Conservation (phyloP, 1,140 invertebrate species). For the Trypoxylus dichotomus region DNA sequence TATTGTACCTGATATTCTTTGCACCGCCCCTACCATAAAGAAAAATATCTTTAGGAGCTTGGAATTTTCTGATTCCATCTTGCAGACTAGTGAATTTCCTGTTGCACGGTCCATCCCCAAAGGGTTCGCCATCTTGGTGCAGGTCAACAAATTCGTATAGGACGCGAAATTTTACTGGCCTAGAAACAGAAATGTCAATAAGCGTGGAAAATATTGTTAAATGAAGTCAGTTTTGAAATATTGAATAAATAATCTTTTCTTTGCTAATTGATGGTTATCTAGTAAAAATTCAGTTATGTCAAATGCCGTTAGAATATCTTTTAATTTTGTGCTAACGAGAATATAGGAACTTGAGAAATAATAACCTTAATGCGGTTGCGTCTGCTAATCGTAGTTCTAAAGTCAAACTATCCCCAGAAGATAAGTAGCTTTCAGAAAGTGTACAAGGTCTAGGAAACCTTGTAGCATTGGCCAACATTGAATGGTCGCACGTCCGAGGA, state of each 20-base stretch:
- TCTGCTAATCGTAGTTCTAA: constrained; percentile 77
- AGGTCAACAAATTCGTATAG: constrained; percentile 90
- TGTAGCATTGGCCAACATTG: constrained; percentile 62
- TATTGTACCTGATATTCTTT: constrained; percentile 71
- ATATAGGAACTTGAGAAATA: background rate
- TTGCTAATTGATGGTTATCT: too few species aligned
- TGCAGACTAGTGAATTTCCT: constrained; percentile 68
- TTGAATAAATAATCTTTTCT: too few species aligned
- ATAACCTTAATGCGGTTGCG: constrained; percentile 77
- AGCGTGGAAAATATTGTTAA: too few species aligned
- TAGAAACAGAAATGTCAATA: constrained; percentile 52
- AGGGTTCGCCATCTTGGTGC: constrained; percentile 78
- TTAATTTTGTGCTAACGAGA: too few species aligned
- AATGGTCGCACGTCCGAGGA: constrained; percentile 77
- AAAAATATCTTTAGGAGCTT: constrained; percentile 79
- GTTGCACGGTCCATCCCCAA: constrained; percentile 67
- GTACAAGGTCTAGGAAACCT: constrained; percentile 70
- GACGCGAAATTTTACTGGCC: constrained; percentile 79
- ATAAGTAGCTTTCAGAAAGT: constrained; percentile 80
- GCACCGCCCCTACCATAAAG: constrained; percentile 82
- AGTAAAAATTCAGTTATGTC: too few species aligned
- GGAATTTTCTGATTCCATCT: constrained; percentile 62
- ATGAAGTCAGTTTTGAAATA: too few species aligned
- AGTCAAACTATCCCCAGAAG: constrained; percentile 76
- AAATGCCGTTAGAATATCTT: too few species aligned